These are phyloP conservation scores for Quadriops clusia DNA, from an alignment of 2,888 invertebrate species.

Conservation along the genomic window DNA sequence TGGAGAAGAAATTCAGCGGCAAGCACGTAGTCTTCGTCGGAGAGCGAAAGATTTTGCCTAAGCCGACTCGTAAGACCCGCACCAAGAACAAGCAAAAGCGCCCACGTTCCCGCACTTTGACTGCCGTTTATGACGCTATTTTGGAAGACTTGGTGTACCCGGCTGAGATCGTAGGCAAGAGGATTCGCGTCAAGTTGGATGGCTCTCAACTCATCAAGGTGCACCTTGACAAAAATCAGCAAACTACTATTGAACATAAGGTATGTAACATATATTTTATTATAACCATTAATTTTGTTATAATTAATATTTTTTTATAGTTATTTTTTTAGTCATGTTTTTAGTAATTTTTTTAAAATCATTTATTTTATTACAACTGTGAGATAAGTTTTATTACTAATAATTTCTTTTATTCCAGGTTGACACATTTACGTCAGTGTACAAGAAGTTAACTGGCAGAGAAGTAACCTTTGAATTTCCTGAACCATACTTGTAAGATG, in stretches of 20 bases:
- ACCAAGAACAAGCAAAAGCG: constrained; percentile 66
- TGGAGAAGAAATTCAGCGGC: constrained; percentile 99
- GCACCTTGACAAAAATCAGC: constrained; percentile 95
- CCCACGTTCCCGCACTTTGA: constrained; percentile 77
- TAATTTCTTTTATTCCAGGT: constrained; percentile 53
- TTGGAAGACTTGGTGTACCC: constrained; percentile 96
- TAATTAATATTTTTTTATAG: constrained; percentile 4
- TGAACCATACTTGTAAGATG: constrained; percentile 82
- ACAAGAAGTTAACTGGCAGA: constrained; percentile 97
- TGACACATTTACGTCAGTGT: constrained; percentile 95
- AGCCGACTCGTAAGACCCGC: constrained; percentile 91
- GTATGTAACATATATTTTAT: constrained; percentile 38
- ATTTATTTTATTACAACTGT: too few relatives aligned
- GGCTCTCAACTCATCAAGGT: constrained; percentile 95
- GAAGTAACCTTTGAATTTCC: constrained; percentile 99
- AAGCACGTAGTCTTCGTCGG: constrained; percentile 98
- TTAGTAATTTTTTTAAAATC: constrained; percentile 1
- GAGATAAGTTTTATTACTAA: constrained; percentile 11
- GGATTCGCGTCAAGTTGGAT: constrained; percentile 91
- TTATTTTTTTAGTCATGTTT: constrained; percentile 3
- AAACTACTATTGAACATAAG: constrained; percentile 99
- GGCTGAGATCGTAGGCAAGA: constrained; percentile 97
- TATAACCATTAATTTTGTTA: constrained; percentile 11
- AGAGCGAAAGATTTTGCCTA: constrained; percentile 93
- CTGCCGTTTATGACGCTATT: constrained; percentile 94